phyloP scores from a whole-genome alignment of 2,888 invertebrate genomes.

The Amblyteles armatorius region DNA sequence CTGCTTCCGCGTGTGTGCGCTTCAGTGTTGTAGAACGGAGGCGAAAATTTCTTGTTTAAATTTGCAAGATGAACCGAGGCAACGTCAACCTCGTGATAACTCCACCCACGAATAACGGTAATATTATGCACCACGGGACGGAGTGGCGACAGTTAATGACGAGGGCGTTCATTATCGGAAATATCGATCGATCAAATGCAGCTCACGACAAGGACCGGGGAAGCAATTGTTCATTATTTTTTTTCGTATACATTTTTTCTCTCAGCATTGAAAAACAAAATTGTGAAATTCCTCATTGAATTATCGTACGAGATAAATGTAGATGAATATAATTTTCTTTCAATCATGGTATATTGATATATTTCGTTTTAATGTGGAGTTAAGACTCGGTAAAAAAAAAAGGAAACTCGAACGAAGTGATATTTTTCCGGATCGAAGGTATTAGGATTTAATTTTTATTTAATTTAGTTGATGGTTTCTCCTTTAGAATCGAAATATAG shows the following conservation, averaged over 20 bases:
- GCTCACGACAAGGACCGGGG: too few relatives aligned
- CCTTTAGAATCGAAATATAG: too few relatives aligned
- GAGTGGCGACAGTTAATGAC: constrained; percentile 20
- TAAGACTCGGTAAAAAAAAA: neutral
- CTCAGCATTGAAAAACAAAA: neutral
- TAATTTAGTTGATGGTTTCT: neutral
- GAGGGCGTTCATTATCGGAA: constrained; percentile 25
- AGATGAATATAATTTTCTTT: too few relatives aligned
- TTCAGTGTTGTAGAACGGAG: constrained; percentile 16
- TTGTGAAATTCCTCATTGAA: neutral
- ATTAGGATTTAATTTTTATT: neutral
- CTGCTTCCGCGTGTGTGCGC: neutral
- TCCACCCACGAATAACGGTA: constrained; percentile 60
- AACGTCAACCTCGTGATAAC: constrained; percentile 57
- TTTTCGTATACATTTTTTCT: neutral
- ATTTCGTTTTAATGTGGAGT: neutral
- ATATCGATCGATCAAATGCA: constrained; percentile 36
- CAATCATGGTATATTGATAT: neutral
- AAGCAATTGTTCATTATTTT: neutral
- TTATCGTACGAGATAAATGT: neutral
- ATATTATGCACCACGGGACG: constrained; percentile 25
- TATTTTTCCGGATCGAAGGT: neutral
- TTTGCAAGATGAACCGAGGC: constrained; percentile 53
- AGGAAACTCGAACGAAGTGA: neutral
- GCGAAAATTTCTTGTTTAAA: constrained; percentile 8